Evolutionary conservation across 2,797 vertebrate genomes (phyloP).

Genomic region (Tokudaia tokunoshimensis): DNA sequence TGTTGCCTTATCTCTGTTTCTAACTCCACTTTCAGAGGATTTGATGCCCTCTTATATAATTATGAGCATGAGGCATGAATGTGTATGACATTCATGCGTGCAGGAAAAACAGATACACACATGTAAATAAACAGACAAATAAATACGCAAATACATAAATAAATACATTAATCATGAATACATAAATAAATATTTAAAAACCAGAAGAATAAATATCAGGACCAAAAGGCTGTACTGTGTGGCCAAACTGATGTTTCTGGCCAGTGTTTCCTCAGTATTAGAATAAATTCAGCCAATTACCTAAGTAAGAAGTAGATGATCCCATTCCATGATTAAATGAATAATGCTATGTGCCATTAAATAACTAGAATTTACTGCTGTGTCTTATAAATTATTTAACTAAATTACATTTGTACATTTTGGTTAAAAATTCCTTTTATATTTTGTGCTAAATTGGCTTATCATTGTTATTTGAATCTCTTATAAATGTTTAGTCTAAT

Average conservation of each 20-base stretch:
- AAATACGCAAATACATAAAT: neutral
- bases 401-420: conserved; percentile 60
- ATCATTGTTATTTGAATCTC: conserved; percentile 61
- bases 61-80: neutral
- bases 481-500: conserved; percentile 60
- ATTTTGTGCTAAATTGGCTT: conserved; percentile 55
- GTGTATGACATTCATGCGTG: neutral
- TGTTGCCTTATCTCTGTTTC: neutral
- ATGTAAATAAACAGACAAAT: neutral
- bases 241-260: neutral
- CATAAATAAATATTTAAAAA: neutral
- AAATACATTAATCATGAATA: neutral
- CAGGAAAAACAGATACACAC: neutral
- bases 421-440: conserved; percentile 51
- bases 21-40: neutral
- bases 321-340: neutral
- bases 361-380: conserved; percentile 31
- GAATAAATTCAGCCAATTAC: conserved; percentile 12
- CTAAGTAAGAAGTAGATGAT: neutral
- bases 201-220: conserved; percentile 1
- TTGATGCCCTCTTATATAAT: neutral
- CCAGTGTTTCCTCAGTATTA: neutral
- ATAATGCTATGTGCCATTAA: neutral
- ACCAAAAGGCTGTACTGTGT: neutral
- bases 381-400: conserved; percentile 58